Percentiles rank a stretch among this genome's conserved stretches.
Evolutionary conservation across 2,797 vertebrate species (phyloP).

Genomic region (Pantherophis alleghaniensis): DNA sequence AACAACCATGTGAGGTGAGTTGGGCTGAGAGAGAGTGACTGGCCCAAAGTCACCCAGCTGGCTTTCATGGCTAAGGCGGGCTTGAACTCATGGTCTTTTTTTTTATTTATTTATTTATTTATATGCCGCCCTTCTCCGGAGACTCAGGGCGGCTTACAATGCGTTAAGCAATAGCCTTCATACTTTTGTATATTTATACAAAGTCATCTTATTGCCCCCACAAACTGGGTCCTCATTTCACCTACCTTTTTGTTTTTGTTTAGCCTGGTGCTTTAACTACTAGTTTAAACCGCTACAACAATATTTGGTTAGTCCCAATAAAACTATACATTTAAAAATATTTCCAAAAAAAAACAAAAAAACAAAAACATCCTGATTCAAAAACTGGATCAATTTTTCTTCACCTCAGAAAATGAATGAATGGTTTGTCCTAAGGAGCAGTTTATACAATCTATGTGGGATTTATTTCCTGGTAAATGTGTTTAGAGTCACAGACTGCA

Average conservation of each 20-base stretch:
- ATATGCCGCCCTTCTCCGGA: too few relatives aligned
- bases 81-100: not conserved
- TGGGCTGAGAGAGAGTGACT: not conserved
- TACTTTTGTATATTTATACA: too few relatives aligned
- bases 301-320: not conserved
- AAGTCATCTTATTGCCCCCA: too few relatives aligned
- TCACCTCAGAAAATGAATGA: constrained; percentile 48
- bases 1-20: not conserved
- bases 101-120: too few relatives aligned
- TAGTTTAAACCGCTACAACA: not conserved
- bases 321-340: not conserved
- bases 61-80: not conserved
- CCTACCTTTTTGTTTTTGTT: not conserved
- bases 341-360: constrained; percentile 24
- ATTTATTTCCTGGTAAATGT: not conserved
- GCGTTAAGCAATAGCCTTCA: too few relatives aligned
- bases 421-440: constrained; percentile 43
- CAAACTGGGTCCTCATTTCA: too few relatives aligned
- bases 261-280: not conserved
- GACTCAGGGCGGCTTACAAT: too few relatives aligned
- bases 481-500: not conserved
- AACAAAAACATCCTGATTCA: constrained; percentile 18
- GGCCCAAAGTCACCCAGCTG: not conserved
- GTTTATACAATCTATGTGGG: constrained; percentile 44
- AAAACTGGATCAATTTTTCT: constrained; percentile 38